A percentile compares a stretch with the other conserved stretches of the same genome.
These are phyloP conservation scores for Aphrocallistes beatrix DNA, from an alignment of 37 sponge, comb jelly and placozoan species.

Conservation along the genomic window DNA sequence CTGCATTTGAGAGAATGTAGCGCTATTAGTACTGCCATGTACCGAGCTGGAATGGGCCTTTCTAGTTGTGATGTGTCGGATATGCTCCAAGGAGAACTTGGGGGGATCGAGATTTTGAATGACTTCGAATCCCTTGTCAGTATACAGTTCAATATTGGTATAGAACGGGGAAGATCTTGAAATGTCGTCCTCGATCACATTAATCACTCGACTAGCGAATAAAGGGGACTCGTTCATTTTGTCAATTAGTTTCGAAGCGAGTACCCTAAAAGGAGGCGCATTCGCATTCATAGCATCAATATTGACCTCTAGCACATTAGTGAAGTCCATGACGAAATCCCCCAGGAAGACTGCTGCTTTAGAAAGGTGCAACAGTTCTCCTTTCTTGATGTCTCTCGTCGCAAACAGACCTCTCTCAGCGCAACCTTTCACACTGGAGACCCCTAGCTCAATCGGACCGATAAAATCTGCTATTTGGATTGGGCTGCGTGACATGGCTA, in stretches of 20 bases:
- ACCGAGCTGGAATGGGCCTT: not conserved
- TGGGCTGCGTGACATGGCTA: not conserved
- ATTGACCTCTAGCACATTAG: not conserved
- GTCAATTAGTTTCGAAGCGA: not conserved
- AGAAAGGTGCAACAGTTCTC: not conserved
- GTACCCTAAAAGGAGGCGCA: not conserved
- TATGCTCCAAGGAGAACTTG: not conserved
- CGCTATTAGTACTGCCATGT: not conserved
- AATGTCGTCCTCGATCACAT: not conserved
- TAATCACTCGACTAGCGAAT: not conserved
- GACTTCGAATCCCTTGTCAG: not conserved
- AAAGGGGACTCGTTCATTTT: not conserved
- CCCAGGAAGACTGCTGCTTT: not conserved
- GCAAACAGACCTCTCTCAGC: not conserved
- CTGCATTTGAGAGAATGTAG: not conserved
- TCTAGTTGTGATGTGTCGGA: not conserved
- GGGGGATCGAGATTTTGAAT: not conserved
- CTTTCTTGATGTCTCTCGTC: not conserved
- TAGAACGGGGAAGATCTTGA: not conserved
- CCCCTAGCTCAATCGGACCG: not conserved
- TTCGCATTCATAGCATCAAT: not conserved
- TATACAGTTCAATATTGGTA: slow-evolving; percentile 9
- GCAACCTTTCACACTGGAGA: not conserved
- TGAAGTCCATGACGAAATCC: not conserved
- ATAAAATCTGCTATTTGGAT: not conserved